Base-by-base conservation (phyloP, 2,888 invertebrate genomes). In the Gasteruption jaculator region DNA sequence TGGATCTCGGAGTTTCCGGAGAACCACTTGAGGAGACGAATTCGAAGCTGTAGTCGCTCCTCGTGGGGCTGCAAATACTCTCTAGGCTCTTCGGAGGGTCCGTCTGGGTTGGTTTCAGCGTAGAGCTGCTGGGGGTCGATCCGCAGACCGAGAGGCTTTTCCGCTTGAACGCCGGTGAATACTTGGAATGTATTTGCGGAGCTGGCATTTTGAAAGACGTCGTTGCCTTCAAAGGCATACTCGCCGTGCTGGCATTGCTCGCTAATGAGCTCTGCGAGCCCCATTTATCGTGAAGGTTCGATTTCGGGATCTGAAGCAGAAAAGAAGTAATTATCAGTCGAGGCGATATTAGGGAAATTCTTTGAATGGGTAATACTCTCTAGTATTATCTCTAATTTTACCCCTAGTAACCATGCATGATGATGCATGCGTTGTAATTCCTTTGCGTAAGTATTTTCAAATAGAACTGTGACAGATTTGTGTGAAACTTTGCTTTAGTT, bases 81-180 rank as follows among this genome's bases (percentile, higher is more conserved):
- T 79, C 79, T 38, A 79, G 60, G 24, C 78, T 78, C 57, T 76
- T 79, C 5, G 77, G 76, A 21, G 76, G 67, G 51, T 74, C 73
- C 31, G 46, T 6, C 25, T 26, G 19, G 35, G 44, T 29, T 32
- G 45, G 46, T 38, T 56, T 53, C 12, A 50, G 18, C 31, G 56
- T 14, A 12, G 49, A 43, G 41, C 42, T 49, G 5, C 38, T n/a
- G 43, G 43, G 27, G 46, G 52, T 40, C 3, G 45, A 29, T 5
- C 70, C 70, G 61, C 83, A 84, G 1, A 86, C 78, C 55, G 85
- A 79, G 33, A 87, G 71, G 41, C 80, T 81, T 71, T 86, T 85
- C 49, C 86, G 73, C 68, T 86, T 88, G 60, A 87, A 87, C 3
- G 87, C 87, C 11, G 87, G 87, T 2, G 87, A 87, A 73, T 87